Base-by-base conservation (phyloP, 2,888 invertebrate species). In the Hylaea fasciaria region DNA sequence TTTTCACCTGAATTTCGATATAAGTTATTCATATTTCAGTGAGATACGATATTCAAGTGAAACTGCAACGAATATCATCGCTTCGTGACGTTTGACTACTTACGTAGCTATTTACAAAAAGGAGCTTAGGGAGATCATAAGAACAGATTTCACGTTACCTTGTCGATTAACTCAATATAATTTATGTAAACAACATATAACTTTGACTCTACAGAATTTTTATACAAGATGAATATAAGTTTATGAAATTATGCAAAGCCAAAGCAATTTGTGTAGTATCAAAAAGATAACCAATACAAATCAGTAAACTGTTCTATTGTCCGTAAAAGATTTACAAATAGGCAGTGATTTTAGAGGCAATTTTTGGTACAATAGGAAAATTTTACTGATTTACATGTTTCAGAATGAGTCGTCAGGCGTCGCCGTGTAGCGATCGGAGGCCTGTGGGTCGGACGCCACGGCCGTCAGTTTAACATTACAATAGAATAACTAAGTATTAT, bases 311-410 rank as follows among this genome's bases (percentile, higher is more conserved):
- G 62, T 66, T 65, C 65, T 68, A 71, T 66, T 64, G 65, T 64
- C 1, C 39, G 28, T 57, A 49, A 57, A 50, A 32, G 17, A 45
- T 44, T 29, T 64, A 50, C 64, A 56, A 69, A 70, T 68, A 22
- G 73, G 70, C 73, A 71, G 72, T 69, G 65, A 32, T 16, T 10
- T 16, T 41, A 12, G 17, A 53, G 17, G 57, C 43, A 37, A 49
- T n/a, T 41, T 3, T 17, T 10, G 13, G 55, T 53, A 62, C 68
- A 68, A 72, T 73, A 53, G 70, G 72, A 71, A 65, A 77, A 29
- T 64, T 69, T 75, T 72, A 78, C 77, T 76, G 72, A 71, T 68
- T 67, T 66, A 71, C 64, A 74, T 64, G 69, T 57, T 56, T 14
- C 1, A 17, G 17, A 17, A 41, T 0, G 14, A 49, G 37, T 48